A percentile compares a stretch with the other conserved stretches of the same genome.
Conservation (phyloP, 2,888 invertebrate genomes). For the Andricus quercusramuli region DNA sequence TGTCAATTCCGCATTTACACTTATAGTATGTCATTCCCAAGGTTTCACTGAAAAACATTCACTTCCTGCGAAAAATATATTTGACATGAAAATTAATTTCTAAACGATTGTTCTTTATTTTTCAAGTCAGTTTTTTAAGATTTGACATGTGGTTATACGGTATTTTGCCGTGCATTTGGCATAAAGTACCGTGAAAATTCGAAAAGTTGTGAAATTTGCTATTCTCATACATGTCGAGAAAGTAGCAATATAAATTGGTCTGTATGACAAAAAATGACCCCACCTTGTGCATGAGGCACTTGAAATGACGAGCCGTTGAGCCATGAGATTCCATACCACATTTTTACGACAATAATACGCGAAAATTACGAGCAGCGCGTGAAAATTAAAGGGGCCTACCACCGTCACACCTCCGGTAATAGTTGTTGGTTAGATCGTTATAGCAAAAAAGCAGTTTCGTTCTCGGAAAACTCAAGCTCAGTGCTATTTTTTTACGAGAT, state of each 20-base stretch:
- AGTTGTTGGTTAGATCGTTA: neutral
- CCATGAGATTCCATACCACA: neutral
- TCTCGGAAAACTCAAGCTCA: neutral
- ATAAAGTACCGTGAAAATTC: neutral
- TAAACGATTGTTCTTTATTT: too few relatives aligned
- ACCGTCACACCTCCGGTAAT: neutral
- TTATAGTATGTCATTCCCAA: neutral
- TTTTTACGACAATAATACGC: neutral
- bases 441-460: neutral
- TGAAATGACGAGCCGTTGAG: neutral
- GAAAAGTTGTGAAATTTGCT: neutral
- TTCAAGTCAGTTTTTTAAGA: too few relatives aligned
- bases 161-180: neutral
- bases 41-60: neutral
- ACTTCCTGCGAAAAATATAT: neutral
- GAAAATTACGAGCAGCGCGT: neutral
- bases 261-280: neutral
- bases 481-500: neutral
- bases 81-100: neutral
- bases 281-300: neutral
- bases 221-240: neutral
- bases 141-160: too few relatives aligned
- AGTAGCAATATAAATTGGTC: neutral
- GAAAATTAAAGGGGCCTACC: neutral
- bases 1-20: neutral